Evolutionary conservation across 2,797 vertebrate species (phyloP), one percentile per base, ranked within the genome.

Genomic region (Syngnathus rostellatus): DNA sequence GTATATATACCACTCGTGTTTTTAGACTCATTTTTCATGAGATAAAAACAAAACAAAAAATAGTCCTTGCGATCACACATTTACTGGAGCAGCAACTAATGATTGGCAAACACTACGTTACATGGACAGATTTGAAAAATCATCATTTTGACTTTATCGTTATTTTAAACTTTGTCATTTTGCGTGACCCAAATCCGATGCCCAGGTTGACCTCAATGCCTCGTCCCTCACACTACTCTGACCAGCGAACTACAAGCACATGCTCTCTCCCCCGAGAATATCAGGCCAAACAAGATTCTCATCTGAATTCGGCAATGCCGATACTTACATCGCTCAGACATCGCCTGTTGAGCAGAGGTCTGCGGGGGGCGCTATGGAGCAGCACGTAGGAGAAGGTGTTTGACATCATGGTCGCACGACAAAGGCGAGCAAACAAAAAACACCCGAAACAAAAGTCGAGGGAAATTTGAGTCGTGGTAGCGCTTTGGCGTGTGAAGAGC

Each of bases 281-380:
- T 11, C 58, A 21, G 58, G 40, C 37, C n/a, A n/a, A 60, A 45
- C n/a, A 23, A 62, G 21, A 4, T n/a, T 23, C 60, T 62, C 39
- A 62, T 31, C 41, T 31, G 60, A 21, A 62, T 14, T 17, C 60
- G 31, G 60, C 41, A 45, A 14, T 8, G 21, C 12, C 40, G 70
- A 71, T 88, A 91, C 90, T 92, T 80, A 91, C 90, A 71, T 91
- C 89, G 25, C 90, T 91, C 77, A 82, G 41, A 68, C 89, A 80
- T 60, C 88, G 85, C 74, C 87, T 87, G 66, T 79, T 85, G 53
- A 75, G 77, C 40, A 75, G 70, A 48, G 86, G 79, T 46, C 71
- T 79, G 54, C 74, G 71, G 50, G 80, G 63, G 31, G 87, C 81
- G 72, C 75, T 77, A 64, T 57, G 69, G 70, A 78, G 73, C 67